A percentile compares a stretch with the other conserved stretches of the same genome.
Evolutionary conservation across 2,113 vertebrate species (phyloP).

Genomic region (Anolis carolinensis): DNA sequence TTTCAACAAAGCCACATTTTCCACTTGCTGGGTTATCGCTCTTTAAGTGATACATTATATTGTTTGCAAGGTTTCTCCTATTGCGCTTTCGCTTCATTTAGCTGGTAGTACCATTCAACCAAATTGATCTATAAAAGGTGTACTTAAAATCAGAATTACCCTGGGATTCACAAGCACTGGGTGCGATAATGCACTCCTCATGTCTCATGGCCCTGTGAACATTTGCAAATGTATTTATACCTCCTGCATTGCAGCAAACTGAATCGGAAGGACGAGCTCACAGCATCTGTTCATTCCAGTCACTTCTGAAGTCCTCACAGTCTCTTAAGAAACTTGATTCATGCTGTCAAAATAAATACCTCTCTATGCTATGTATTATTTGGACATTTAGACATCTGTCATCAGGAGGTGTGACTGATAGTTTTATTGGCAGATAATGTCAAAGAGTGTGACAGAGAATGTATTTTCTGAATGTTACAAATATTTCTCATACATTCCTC

Average conservation of each 20-base stretch:
- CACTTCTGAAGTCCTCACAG: slow-evolving; percentile 65
- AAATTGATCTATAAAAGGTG: slow-evolving; percentile 74
- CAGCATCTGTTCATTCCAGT: slow-evolving; percentile 74
- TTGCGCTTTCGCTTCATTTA: slow-evolving; percentile 63
- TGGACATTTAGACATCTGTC: slow-evolving; percentile 76
- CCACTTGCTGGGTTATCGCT: slow-evolving; percentile 71
- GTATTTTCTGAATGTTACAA: slow-evolving; percentile 49
- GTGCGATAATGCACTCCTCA: slow-evolving; percentile 53
- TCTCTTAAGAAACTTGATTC: slow-evolving; percentile 70
- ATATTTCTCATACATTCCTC: slow-evolving; percentile 32
- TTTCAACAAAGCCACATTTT: slow-evolving; percentile 61
- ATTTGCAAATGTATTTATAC: slow-evolving; percentile 69
- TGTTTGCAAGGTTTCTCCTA: slow-evolving; percentile 66
- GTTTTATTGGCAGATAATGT: slow-evolving; percentile 76
- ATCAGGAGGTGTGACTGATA: slow-evolving; percentile 74
- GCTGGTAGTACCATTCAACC: slow-evolving; percentile 58
- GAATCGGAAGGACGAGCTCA: slow-evolving; percentile 71
- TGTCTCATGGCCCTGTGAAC: slow-evolving; percentile 58
- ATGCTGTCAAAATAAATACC: slow-evolving; percentile 59
- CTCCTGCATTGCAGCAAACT: slow-evolving; percentile 72
- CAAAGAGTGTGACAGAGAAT: slow-evolving; percentile 67
- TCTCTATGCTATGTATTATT: slow-evolving; percentile 67
- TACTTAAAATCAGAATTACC: slow-evolving; percentile 73
- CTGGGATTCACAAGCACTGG: slow-evolving; percentile 57
- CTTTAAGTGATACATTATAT: slow-evolving; percentile 73